A percentile compares a stretch with the other conserved stretches of the same genome.
phyloP scores from a whole-genome alignment of 2,113 vertebrate species.

The Terrapene triunguis region DNA sequence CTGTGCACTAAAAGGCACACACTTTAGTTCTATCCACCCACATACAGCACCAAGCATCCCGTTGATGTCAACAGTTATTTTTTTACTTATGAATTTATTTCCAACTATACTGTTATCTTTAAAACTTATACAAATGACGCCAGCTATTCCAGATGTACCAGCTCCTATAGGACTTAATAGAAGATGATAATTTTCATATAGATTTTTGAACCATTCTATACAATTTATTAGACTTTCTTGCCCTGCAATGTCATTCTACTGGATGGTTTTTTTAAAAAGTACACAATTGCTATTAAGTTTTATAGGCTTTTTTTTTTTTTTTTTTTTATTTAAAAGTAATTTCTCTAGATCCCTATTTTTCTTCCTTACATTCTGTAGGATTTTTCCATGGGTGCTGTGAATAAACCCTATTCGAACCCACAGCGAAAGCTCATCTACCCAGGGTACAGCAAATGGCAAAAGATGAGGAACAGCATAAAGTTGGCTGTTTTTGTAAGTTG shows the following conservation, averaged over 20 bases:
- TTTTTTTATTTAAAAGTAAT: neutral
- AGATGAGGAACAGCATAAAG: neutral
- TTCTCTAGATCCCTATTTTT: neutral
- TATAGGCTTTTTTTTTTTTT: neutral
- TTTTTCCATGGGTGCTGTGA: neutral
- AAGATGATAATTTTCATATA: neutral
- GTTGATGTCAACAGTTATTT: neutral
- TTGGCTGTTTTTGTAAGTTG: conserved; percentile 5
- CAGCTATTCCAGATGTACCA: neutral
- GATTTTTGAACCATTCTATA: neutral
- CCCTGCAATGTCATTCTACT: no score
- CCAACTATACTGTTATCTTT: neutral
- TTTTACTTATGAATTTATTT: neutral
- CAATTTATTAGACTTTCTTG: neutral
- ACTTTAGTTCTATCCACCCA: neutral
- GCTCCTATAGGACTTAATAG: neutral
- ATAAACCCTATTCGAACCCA: neutral
- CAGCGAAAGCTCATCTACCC: neutral
- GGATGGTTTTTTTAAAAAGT: no score
- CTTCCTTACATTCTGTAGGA: neutral
- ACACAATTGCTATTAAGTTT: neutral
- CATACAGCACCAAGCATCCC: neutral
- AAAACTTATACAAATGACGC: neutral
- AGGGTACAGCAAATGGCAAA: neutral
- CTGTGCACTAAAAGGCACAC: neutral